These are phyloP conservation scores for Troides aeacus DNA, from an alignment of 2,888 invertebrate species.

Conservation along the genomic window DNA sequence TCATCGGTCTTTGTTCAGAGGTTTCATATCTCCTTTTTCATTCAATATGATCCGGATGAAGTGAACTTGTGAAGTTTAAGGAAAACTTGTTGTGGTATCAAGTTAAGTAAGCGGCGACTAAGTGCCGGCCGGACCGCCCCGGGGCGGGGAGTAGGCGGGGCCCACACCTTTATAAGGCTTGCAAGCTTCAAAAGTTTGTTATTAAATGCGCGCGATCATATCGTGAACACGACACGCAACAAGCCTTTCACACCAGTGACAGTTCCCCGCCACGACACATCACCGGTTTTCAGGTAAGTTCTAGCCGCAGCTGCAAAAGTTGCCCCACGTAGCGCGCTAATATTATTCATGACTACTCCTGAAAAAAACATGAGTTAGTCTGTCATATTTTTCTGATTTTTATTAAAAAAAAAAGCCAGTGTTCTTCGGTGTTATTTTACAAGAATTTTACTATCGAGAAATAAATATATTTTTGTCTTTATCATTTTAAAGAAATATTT, in stretches of 20 bases:
- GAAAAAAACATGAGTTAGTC: conserved; percentile 3
- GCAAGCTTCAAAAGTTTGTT: conserved; percentile 67
- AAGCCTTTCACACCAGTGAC: conserved; percentile 38
- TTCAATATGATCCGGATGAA: conserved; percentile 8
- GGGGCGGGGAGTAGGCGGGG: conserved; percentile 70
- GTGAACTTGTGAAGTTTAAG: conserved; percentile 33
- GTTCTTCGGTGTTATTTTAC: no score
- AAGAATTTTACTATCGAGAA: no score
- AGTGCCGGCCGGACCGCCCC: conserved; percentile 53
- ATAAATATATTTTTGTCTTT: no score
- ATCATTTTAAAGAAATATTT: no score
- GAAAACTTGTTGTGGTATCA: conserved; percentile 43
- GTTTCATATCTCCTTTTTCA: no score
- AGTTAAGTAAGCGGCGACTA: conserved; percentile 44
- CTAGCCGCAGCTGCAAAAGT: conserved; percentile 33
- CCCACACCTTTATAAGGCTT: conserved; percentile 69
- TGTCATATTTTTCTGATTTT: no score
- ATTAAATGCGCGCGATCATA: conserved; percentile 71
- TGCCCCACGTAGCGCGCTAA: conserved; percentile 33
- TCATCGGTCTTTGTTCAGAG: no score
- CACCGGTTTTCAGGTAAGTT: conserved; percentile 43
- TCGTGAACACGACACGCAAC: conserved; percentile 51
- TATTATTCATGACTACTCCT: conserved; percentile 34
- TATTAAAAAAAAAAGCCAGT: no score
- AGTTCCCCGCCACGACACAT: conserved; percentile 36